Evolutionary conservation across 2,888 invertebrate species (phyloP).

Genomic region (Aproaerema taeniolella): DNA sequence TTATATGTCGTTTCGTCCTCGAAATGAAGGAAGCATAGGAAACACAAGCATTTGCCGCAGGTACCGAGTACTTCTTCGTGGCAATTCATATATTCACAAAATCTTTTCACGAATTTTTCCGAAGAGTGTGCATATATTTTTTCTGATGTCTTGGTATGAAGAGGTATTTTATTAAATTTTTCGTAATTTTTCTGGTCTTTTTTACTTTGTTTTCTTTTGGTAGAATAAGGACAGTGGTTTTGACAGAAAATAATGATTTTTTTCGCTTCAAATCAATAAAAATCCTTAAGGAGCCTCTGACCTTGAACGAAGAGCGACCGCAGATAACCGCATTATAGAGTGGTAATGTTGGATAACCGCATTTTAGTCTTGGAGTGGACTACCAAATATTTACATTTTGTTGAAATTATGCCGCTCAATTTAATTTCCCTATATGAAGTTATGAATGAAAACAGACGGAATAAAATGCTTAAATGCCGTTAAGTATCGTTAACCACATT

Average conservation of each 20-base stretch:
- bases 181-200: neutral
- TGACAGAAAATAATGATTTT: too few relatives aligned
- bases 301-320: neutral
- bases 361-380: neutral
- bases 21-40: neutral
- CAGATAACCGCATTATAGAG: neutral
- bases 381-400: neutral
- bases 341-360: neutral
- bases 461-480: neutral
- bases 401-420: neutral
- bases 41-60: conserved; percentile 1
- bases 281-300: neutral
- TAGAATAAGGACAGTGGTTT: neutral
- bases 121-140: neutral
- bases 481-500: neutral
- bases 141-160: too few relatives aligned
- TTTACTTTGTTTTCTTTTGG: neutral
- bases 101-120: neutral
- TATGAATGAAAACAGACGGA: neutral
- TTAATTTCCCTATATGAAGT: neutral
- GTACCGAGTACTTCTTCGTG: neutral
- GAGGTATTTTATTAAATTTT: neutral
- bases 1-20: neutral
- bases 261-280: neutral
- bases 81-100: neutral